Evolutionary conservation across 2,797 vertebrate species (phyloP), one percentile per base, ranked within the genome.

Genomic region (Enoplosus armatus): DNA sequence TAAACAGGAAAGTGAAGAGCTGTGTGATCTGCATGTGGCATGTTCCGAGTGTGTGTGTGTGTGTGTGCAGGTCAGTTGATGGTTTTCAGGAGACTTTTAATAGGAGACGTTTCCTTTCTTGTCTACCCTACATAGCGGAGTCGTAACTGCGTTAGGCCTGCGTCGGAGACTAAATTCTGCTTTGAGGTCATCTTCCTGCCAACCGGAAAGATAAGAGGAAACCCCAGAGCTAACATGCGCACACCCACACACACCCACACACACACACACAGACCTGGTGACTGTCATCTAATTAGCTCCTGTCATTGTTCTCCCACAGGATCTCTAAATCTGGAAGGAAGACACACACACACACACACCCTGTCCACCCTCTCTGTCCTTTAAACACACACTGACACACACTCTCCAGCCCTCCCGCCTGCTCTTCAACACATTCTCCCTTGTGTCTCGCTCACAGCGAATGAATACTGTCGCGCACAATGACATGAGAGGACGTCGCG

Each of bases 241-340:
- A 55, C 29, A 59, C 8, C 53, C 50, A 61, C 35, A 61, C 37
- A 37, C 35, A 14, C 16, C 58, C 59, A 50, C 75, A 64, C 58
- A 29, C 59, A 63, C 70, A 66, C 81, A 84, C 68, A 82, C 41
- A 72, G 70, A 82, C 80, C 84, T 83, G 87, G 88, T 87, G 89
- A 80, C 76, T 53, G 84, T 87, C 85, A 77, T 81, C 78, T 93
- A 93, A 92, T 93, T 92, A 92, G 87, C 87, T 89, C 78, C 82
- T 82, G 89, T 90, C 91, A 91, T 92, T 92, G 92, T 93, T 88
- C 89, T 79, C 88, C 90, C 88, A 80, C 89, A 89, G 89, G 91
- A 92, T 85, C 83, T 92, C 92, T 92, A 92, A 92, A 90, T 90
- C 84, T 90, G 84, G 90, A 87, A 82, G 75, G 69, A 81, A 81